A percentile compares a stretch with the other conserved stretches of the same genome.
These are phyloP conservation scores for Tetrapedia diversipes DNA, from an alignment of 2,888 invertebrate species.

Conservation along the genomic window DNA sequence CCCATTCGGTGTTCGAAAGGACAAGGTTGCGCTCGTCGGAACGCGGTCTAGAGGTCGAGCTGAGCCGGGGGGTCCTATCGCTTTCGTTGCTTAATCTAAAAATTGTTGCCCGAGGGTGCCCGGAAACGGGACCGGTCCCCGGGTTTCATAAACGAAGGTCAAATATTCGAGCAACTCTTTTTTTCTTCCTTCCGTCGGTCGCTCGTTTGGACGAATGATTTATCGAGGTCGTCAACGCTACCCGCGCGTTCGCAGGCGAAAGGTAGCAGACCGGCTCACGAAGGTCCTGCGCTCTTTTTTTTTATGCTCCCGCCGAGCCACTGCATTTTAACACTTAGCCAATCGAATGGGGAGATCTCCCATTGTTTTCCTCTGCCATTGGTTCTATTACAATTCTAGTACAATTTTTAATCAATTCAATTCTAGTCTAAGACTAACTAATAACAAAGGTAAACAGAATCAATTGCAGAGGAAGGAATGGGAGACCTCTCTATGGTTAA, in stretches of 20 bases:
- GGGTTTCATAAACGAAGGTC: slow-evolving; percentile 56
- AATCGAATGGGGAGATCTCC: too few species aligned
- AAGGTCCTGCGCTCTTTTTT: slow-evolving; percentile 9
- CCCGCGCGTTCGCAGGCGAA: too few species aligned
- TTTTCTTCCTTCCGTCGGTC: not conserved
- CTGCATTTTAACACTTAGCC: too few species aligned
- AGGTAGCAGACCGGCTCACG: not conserved
- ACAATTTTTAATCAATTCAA: too few species aligned
- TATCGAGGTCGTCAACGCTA: slow-evolving; percentile 37
- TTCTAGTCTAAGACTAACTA: too few species aligned
- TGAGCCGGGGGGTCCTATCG: not conserved
- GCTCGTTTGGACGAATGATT: slow-evolving; percentile 4
- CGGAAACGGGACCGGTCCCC: slow-evolving; percentile 45
- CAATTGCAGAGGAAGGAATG: too few species aligned
- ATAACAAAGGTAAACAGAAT: too few species aligned
- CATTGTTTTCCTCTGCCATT: too few species aligned
- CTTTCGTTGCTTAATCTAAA: slow-evolving; percentile 36
- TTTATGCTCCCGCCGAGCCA: not conserved
- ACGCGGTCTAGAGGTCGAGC: not conserved
- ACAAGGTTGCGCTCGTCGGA: not conserved
- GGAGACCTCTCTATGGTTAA: too few species aligned
- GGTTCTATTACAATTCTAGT: too few species aligned
- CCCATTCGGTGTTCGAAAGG: slow-evolving; percentile 6
- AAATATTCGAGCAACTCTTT: slow-evolving; percentile 34
- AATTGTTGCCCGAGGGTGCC: slow-evolving; percentile 36